Base-by-base conservation (phyloP, 2,113 vertebrate genomes). In the Vulpes lagopus region DNA sequence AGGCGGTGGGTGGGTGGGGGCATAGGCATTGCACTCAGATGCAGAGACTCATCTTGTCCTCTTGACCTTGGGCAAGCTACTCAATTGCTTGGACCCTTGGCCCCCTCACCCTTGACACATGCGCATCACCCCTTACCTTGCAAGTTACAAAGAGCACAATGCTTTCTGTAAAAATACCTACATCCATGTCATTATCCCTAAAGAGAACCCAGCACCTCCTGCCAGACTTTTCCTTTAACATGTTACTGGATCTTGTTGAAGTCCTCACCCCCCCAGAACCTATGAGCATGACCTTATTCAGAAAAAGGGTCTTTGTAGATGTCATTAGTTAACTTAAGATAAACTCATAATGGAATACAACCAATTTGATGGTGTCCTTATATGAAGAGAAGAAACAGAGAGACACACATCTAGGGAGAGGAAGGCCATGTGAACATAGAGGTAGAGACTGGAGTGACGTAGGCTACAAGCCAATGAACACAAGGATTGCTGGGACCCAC, bases 11-110 rank as follows among this genome's bases (percentile, higher is more conserved):
- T 0, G 9, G 27, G 59, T 43, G 30, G 53, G 53, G 59, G 23
- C 4, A 4, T 0, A 0, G 57, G 35, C 25, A 20, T 78, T 14
- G 23, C 65, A 16, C 1, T 17, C 20, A 5, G 3, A 57, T 1
- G 23, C 0, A 55, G 30, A 84, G 60, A 35, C 12, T 8, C 5
- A 2, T 30, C 25, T 0, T 4, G 59, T 59, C 82, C 57, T 35
- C 19, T 4, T 0, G 6, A 38, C 89, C 73, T 12, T 8, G 20
- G 20, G 22, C 27, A 69, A 38, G 20, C 16, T 15, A 16, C 35
- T 53, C 22, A 23, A 23, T 1, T 8, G 9, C 19, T 16, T 11
- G 0, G 43, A 16, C n/a, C 22, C 16, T 38, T 55, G 7, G 49
- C 5, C 74, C 57, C 83, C 59, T 55, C 17, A 3, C 32, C 27